Base-by-base conservation (phyloP, 2,797 vertebrate species). In the Acanthornis magna region DNA sequence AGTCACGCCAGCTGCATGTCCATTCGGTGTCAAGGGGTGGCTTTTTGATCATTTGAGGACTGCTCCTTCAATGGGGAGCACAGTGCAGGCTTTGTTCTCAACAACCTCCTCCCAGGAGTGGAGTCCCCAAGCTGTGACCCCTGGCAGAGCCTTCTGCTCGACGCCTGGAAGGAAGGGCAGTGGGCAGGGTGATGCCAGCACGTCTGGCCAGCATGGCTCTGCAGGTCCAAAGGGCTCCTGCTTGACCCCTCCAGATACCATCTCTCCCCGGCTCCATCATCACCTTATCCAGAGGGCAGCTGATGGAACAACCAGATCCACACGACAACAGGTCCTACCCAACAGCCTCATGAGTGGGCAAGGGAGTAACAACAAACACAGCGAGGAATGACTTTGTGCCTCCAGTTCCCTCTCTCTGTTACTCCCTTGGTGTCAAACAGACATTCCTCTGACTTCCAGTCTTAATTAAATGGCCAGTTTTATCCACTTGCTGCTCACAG, bases 91-190 rank as follows among this genome's bases (percentile, higher is more conserved):
- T 95, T 89, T 95, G 74, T 72, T 86, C 66, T 72, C 45, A 53
- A 83, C 34, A 81, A 43, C 18, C 60, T 73, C 38, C 58, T 88
- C 74, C 62, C 5, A 8, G 55, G 34, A 93, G 26, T 1, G 0
- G 14, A 60, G 62, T 42, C 29, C 55, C 67, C 2, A 4, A 4
- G 1, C 36, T 1, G 3, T 53, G 68, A 88, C n/a, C 81, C 43
- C 67, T 95, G 75, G n/a, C 87, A 95, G 67, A 76, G 55, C 42
- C 38, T 73, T 60, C 27, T 55, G 53, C 71, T 68, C 1, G 13
- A 16, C 2, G 50, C 75, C 68, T 66, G 90, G 82, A 92, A 85
- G 96, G 89, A 95, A 92, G 48, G 58, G 36, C 72, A 94, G 55
- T 0, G 1, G 75, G 40, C 63, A 6, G 12, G 32, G 55, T 0